Evolutionary conservation across 2,888 invertebrate genomes (phyloP), one percentile per base, ranked within the genome.

Genomic region (Drosophila mulleri): DNA sequence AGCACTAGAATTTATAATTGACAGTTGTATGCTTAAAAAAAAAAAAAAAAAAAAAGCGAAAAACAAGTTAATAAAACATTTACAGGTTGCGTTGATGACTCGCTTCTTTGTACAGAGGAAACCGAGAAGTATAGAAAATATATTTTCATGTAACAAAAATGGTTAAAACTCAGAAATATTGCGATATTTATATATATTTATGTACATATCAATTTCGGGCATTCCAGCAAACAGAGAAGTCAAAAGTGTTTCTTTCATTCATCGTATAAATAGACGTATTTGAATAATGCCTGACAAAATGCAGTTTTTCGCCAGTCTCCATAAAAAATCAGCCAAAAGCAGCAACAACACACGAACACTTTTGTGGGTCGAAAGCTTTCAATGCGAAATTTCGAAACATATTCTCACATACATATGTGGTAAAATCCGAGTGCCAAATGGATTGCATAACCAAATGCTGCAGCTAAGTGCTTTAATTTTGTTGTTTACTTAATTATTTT

Each of bases 221-320:
- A 75, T 76, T 60, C 44, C 56, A 26, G 23, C 45, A 26, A 61
- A 66, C 56, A 74, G 61, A 65, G 45, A 76, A 69, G 56, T 62
- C 37, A 53, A n/a, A 35, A 50, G 61, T 48, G 56, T 37, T 37
- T 58, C 23, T 45, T 45, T 45, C 53, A 64, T 58, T 45, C 26
- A 23, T 16, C 23, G 16, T 23, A 23, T 12, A 32, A 32, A 32
- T 32, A 78, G 78, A 75, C 54, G 68, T 67, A 66, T 59, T 47
- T 45, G 16, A 44, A 56, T 66, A 77, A 82, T 78, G 73, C 83
- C 85, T 88, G 82, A 84, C 72, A 78, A 67, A 83, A 83, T 87
- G 85, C 85, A 82, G 74, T 83, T 81, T 86, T 37, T 47, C 50
- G 35, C 48, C 45, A 39, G 35, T 57, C 65, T 32, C 57, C 60